phyloP scores from a whole-genome alignment of 2,113 vertebrate species.

The Clupea harengus region DNA sequence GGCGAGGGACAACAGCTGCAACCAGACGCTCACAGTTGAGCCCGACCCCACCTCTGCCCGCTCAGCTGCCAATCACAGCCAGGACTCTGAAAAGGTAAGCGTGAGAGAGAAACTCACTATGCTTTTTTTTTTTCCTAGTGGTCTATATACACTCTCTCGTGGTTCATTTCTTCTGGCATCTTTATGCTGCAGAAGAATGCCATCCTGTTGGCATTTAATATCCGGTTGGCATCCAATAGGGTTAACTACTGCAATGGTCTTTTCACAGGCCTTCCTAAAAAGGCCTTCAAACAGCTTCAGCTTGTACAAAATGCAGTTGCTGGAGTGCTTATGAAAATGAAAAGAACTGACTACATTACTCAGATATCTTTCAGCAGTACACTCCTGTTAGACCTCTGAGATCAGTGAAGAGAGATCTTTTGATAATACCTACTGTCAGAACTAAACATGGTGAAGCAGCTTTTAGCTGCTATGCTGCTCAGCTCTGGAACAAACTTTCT shows the following conservation, averaged over 20 bases:
- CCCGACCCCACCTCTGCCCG: conserved; percentile 29
- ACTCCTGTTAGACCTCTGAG: too few relatives aligned
- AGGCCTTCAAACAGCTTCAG: too few relatives aligned
- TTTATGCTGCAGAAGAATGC: not conserved
- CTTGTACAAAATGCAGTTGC: too few relatives aligned
- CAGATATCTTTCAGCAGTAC: too few relatives aligned
- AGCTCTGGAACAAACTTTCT: not conserved
- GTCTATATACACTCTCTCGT: not conserved
- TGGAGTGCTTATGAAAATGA: too few relatives aligned
- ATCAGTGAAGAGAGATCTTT: too few relatives aligned
- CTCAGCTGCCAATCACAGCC: conserved; percentile 35
- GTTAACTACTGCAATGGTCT: too few relatives aligned
- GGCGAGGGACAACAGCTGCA: conserved; percentile 64
- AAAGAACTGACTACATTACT: too few relatives aligned
- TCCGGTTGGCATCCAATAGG: too few relatives aligned
- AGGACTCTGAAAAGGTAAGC: conserved; percentile 62
- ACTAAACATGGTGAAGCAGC: not conserved
- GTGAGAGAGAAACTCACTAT: not conserved
- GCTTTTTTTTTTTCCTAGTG: not conserved
- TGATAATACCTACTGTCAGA: too few relatives aligned
- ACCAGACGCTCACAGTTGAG: conserved; percentile 58
- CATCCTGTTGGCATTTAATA: too few relatives aligned
- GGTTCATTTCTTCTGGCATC: not conserved
- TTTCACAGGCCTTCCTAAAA: too few relatives aligned
- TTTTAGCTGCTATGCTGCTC: not conserved